Base-by-base conservation (phyloP, 2,888 invertebrate genomes). In the Scaeva pyrastri region DNA sequence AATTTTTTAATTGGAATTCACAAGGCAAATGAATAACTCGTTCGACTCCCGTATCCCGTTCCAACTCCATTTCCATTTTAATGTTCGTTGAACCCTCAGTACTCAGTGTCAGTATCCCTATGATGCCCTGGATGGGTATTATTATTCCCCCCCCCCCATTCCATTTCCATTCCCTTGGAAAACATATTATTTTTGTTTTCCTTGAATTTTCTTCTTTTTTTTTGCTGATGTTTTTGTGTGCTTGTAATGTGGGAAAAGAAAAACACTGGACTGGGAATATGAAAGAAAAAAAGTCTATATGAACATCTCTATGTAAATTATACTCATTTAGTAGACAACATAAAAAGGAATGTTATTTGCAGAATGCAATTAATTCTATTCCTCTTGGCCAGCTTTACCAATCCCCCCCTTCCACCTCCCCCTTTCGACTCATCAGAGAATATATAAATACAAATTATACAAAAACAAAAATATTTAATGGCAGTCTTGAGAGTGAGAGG, bases 1-100 rank as follows among this genome's bases (percentile, higher is more conserved):
- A 56, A 52, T 71, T 56, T 64, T 71, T 71, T 71, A 56, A 71
- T 71, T 71, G 71, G 43, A 71, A 71, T 71, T 71, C 71, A 41
- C 43, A 71, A 71, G 55, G 71, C 43, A 71, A 71, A 71, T 58
- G 56, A 71, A 71, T 71, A 58, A 68, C 52, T 68, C 68, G 31
- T 8, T 31, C 31, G 31, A 31, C 31, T 31, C 39, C n/a, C n/a
- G n/a, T n/a, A n/a, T n/a, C n/a, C n/a, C n/a, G n/a, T n/a, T n/a
- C n/a, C 50, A 19, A 66, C 66, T 68, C 45, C 19, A 41, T 31
- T 19, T 58, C 64, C n/a, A 26, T 31, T 55, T 71, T 56, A 45
- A n/a, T 71, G 71, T 71, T 56, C 71, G 56, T 58, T 56, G 26
- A 71, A 71, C 55, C 48, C 48, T 66, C 50, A 7, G 31, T 31